Evolutionary conservation across 2,797 vertebrate genomes (phyloP).

Genomic region (Anas capensis): DNA sequence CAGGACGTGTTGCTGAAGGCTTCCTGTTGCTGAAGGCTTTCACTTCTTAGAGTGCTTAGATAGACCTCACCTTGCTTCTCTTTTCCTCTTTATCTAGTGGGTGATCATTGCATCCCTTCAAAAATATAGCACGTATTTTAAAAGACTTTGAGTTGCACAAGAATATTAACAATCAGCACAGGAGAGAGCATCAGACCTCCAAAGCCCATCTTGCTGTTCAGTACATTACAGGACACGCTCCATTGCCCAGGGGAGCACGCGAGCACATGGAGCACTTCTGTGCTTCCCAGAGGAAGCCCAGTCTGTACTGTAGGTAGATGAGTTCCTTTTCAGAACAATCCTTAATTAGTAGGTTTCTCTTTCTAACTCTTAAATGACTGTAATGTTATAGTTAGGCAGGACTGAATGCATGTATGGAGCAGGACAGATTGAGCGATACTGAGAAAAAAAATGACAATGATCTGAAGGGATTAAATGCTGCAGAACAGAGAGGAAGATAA

Average conservation of each 20-base stretch:
- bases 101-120: not conserved
- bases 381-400: not conserved
- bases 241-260: not conserved
- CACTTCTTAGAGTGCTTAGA: not conserved
- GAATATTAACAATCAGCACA: not conserved
- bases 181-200: not conserved
- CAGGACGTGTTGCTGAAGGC: not conserved
- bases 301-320: not conserved
- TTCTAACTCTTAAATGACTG: not conserved
- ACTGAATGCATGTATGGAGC: accelerated
- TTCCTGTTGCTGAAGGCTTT: not conserved
- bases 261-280: accelerated
- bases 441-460: not conserved
- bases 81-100: not conserved
- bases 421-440: not conserved
- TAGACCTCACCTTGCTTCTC: not conserved
- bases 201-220: not conserved
- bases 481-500: not conserved
- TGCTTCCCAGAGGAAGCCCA: not conserved
- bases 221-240: not conserved
- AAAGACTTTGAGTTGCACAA: not conserved
- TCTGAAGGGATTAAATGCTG: not conserved
- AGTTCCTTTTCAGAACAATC: not conserved
- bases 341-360: not conserved
- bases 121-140: not conserved